Conservation (phyloP, 2,113 vertebrate genomes). For the Cololabis saira region DNA sequence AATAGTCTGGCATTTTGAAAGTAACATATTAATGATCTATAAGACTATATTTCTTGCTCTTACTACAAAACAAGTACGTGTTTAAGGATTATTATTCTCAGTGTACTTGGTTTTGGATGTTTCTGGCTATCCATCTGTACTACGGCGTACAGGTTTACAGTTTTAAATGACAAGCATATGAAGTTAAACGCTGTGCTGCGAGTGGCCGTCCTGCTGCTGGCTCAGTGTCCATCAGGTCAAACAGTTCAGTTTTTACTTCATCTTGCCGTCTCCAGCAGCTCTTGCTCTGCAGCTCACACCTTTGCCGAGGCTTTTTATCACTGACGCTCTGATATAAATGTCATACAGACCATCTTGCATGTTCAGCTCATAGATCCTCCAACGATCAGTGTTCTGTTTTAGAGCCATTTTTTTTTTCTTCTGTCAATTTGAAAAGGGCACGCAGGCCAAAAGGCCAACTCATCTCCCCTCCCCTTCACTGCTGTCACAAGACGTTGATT, state of each 20-base stretch:
- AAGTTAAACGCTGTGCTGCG: background rate
- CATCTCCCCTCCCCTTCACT: conserved; percentile 1
- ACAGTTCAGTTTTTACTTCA: conserved; percentile 20
- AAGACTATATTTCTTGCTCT: too few relatives aligned
- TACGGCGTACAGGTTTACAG: background rate
- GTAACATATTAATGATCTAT: too few relatives aligned
- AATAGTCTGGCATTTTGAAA: too few relatives aligned
- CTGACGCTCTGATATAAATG: conserved; percentile 46
- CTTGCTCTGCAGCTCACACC: conserved; percentile 7
- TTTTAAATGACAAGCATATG: background rate
- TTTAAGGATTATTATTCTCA: conserved; percentile 4
- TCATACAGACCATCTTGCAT: conserved; percentile 14
- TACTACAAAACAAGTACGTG: too few relatives aligned
- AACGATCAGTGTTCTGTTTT: conserved; percentile 43
- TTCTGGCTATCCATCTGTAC: conserved; percentile 4
- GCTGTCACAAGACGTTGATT: conserved; percentile 37
- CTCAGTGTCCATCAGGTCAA: conserved; percentile 9
- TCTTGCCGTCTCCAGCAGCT: conserved; percentile 14
- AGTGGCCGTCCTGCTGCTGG: background rate
- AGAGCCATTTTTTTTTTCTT: conserved; percentile 32
- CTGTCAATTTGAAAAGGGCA: conserved; percentile 57
- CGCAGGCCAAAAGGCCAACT: conserved; percentile 29
- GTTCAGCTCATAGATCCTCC: conserved; percentile 34
- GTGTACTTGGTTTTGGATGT: conserved; percentile 26
- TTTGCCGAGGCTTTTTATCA: conserved; percentile 15